A percentile compares a stretch with the other conserved stretches of the same genome.
Conservation (phyloP, 1,140 invertebrate genomes). For the Ostrea edulis region DNA sequence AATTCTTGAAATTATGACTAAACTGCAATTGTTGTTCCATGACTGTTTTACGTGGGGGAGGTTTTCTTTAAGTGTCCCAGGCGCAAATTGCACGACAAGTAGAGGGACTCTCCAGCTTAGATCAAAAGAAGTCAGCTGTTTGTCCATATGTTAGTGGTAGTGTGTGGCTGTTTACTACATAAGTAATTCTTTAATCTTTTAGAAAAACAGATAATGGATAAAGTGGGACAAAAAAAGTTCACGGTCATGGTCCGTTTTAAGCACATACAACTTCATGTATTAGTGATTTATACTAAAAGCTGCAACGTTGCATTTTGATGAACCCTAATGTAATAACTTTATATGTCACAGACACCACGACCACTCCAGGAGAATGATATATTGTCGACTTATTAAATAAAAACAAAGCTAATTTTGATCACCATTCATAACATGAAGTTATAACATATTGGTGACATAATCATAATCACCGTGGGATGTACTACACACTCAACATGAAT, state of each 20-base stretch:
- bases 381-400: neutral
- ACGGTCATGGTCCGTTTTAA: neutral
- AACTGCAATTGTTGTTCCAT: neutral
- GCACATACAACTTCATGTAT: neutral
- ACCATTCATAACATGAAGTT: no score
- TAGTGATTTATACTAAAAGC: neutral
- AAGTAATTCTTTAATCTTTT: neutral
- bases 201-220: neutral
- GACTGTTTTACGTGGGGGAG: neutral
- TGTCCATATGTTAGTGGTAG: neutral
- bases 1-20: neutral
- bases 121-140: conserved; percentile 2
- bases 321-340: neutral
- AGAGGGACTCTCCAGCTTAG: neutral
- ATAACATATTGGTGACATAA: no score
- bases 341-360: neutral
- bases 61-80: neutral
- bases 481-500: no score
- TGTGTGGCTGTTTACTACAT: neutral
- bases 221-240: neutral
- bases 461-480: no score
- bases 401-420: neutral
- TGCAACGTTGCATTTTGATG: neutral
- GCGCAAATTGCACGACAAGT: neutral
- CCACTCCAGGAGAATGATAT: neutral